Evolutionary conservation across 2,113 vertebrate genomes (phyloP), one percentile per base, ranked within the genome.

Genomic region (Nesogale talazaci): DNA sequence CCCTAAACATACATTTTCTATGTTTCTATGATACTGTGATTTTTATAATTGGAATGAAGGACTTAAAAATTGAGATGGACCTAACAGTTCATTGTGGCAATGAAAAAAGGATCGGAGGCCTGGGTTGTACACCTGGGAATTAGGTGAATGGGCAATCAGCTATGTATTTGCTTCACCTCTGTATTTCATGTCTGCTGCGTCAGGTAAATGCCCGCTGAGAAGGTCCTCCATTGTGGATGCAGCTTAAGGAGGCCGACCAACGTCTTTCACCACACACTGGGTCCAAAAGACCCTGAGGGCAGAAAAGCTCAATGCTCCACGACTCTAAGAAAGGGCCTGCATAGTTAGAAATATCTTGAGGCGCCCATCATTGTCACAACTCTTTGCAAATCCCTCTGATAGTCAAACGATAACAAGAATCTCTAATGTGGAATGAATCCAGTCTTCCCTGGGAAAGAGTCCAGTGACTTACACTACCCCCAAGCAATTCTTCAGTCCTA

Each of bases 31-130:
- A 81, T 77, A 31, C 77, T 52, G 6, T 40, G 63, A 88, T 67
- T 92, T 77, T 89, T 80, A 69, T 40, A 81, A 82, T 40, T 34
- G 75, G 72, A 79, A 92, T 83, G 92, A 83, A 91, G 63, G 29
- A 67, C 12, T 91, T 27, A 20, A 19, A 69, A 89, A 38, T 88
- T 89, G 40, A 87, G 67, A 90, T 31, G 85, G 56, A 86, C 61
- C 74, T 88, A 83, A 52, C 7, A 95, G 19, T 86, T 52, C 79
- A 94, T 19, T 69, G 3, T 34, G 15, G 59, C 61, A 95, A 81
- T 57, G 19, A 89, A 63, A 90, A 87, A 92, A 70, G 91, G 83
- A 94, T 80, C 57, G 57, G 40, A 91, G 63, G 70, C 7, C 16
- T 87, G 17, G 52, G 27, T 75, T 91, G 87, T 86, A 83, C 12